phyloP scores from a whole-genome alignment of 2,797 vertebrate genomes.

The Remorina albescens region DNA sequence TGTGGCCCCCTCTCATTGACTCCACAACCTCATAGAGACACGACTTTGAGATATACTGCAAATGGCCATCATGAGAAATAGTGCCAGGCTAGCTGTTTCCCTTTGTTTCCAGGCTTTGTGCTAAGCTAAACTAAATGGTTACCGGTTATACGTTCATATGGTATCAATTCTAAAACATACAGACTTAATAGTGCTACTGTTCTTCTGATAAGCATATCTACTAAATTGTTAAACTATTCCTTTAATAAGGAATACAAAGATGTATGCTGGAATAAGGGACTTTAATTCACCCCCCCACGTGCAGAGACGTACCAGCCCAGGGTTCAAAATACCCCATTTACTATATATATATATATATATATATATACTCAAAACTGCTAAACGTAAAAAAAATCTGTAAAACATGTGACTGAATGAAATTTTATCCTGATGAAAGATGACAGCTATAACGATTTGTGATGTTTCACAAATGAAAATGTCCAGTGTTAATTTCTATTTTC shows the following conservation, averaged over 20 bases:
- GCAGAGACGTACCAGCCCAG: background rate
- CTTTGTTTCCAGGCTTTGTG: background rate
- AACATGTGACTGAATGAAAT: background rate
- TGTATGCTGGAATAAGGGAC: background rate
- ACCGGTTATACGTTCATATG: background rate
- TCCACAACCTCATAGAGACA: too few species aligned
- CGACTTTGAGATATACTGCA: too few species aligned
- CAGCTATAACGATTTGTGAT: too few species aligned
- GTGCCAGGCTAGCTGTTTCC: background rate
- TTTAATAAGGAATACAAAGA: background rate
- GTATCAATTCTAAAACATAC: background rate
- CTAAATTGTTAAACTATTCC: background rate
- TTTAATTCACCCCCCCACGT: too few species aligned
- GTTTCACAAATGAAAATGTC: background rate
- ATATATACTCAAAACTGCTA: background rate
- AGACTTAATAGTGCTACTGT: too few species aligned
- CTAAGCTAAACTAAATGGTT: background rate
- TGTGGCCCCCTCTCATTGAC: too few species aligned
- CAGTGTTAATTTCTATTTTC: background rate
- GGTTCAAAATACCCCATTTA: background rate
- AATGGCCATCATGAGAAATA: too few species aligned
- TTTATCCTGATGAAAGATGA: too few species aligned
- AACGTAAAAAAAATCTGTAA: too few species aligned
- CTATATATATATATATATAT: too few species aligned
- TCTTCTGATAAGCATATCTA: background rate